These are phyloP conservation scores for Patagioenas fasciata DNA, from an alignment of 2,113 vertebrate species.

Conservation along the genomic window DNA sequence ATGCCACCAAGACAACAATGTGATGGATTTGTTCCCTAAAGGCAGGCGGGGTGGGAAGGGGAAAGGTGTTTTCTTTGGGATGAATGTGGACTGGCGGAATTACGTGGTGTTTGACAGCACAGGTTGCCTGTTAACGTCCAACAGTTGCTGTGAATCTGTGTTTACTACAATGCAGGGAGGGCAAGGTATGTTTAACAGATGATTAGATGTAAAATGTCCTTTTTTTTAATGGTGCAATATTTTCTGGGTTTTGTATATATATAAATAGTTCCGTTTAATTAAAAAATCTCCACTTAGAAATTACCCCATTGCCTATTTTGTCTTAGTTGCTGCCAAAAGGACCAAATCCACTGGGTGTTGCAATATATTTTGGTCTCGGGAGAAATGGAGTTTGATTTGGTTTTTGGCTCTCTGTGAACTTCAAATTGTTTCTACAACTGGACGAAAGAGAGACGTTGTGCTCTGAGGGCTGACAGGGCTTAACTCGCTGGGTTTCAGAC, in stretches of 20 bases:
- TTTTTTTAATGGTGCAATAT: conserved; percentile 49
- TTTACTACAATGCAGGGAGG: not conserved
- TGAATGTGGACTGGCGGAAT: not conserved
- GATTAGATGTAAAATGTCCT: conserved; percentile 13
- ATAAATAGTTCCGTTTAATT: conserved; percentile 73
- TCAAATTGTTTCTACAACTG: not conserved
- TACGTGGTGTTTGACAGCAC: not conserved
- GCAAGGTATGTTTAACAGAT: not conserved
- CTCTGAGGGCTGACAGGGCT: not conserved
- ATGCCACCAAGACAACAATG: accelerated
- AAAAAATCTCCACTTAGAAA: conserved; percentile 17
- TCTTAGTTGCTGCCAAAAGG: not conserved
- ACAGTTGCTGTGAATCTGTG: not conserved
- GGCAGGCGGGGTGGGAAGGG: not conserved
- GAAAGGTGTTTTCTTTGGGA: not conserved
- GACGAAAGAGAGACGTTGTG: not conserved
- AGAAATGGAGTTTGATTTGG: not conserved
- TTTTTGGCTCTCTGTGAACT: not conserved
- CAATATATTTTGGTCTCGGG: not conserved
- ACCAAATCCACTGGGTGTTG: not conserved
- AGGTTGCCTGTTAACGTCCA: not conserved
- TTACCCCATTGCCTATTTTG: not conserved
- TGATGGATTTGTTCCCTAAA: not conserved
- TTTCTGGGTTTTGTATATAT: conserved; percentile 70
- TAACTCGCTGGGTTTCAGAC: too few species aligned